Evolutionary conservation across 2,113 vertebrate species (phyloP).

Genomic region (Pimephales promelas): DNA sequence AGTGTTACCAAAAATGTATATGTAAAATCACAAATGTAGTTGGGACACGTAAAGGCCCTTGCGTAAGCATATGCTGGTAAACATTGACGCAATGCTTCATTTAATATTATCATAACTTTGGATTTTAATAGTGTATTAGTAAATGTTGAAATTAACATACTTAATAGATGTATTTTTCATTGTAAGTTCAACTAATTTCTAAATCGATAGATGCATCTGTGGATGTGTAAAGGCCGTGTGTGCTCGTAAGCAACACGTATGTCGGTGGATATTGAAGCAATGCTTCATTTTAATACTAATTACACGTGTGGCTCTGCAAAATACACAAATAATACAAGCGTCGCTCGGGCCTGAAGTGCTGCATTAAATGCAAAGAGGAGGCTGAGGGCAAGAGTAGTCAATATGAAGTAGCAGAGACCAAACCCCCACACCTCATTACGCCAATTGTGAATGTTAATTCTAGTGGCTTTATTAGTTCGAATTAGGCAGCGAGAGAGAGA

Average conservation of each 20-base stretch:
- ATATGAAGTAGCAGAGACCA: conserved; percentile 77
- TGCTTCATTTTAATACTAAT: conserved; percentile 85
- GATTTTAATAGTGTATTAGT: not conserved
- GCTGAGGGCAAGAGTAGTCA: conserved; percentile 80
- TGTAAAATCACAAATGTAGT: too few relatives aligned
- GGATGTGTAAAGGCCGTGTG: not conserved
- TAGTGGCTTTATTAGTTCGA: conserved; percentile 83
- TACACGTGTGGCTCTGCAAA: conserved; percentile 77
- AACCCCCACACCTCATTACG: conserved; percentile 76
- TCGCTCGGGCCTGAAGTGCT: conserved; percentile 79
- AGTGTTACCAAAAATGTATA: too few relatives aligned
- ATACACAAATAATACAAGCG: conserved; percentile 81
- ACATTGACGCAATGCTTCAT: not conserved
- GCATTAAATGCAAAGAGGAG: conserved; percentile 81
- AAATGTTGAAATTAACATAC: not conserved
- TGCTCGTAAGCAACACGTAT: conserved; percentile 63
- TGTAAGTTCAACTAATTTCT: too few relatives aligned
- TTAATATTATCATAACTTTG: not conserved
- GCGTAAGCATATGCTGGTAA: not conserved
- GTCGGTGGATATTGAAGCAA: conserved; percentile 70
- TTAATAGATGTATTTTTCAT: not conserved
- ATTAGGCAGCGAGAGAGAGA: conserved; percentile 69
- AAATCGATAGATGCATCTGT: not conserved
- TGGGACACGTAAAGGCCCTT: too few relatives aligned
- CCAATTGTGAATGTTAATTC: conserved; percentile 83